Base-by-base conservation (phyloP, 2,797 vertebrate species). In the Allobates femoralis region DNA sequence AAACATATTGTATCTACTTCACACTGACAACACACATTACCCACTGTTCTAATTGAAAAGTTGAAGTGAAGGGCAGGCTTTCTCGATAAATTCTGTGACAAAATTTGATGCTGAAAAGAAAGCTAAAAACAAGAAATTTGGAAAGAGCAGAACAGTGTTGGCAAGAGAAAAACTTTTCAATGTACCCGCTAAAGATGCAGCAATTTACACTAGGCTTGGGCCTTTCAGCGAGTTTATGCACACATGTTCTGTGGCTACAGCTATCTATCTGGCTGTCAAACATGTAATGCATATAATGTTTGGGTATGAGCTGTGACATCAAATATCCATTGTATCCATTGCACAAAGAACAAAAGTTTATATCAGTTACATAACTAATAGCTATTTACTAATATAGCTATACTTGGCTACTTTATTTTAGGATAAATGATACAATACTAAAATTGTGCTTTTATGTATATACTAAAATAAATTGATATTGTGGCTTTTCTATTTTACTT, bases 1-100 rank as follows among this genome's bases (percentile, higher is more conserved):
- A 94, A 94, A 96, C 94, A 95, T 93, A 95, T 93, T 95, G 94
- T 90, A 91, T 89, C 92, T 81, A 93, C 93, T 94, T 95, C 94
- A 93, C 92, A 93, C 92, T 95, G 94, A 95, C 93, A 95, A 93
- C 92, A 93, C 89, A 90, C 91, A 95, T 95, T 95, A 95, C 92
- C 92, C 93, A 90, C 90, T 93, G 88, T 91, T 89, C 90, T 91
- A 92, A 90, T 75, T 92, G 93, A 92, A 91, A 90, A 92, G 92
- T 84, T 90, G 92, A 93, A 91, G 94, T 87, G 92, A 93, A 93
- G 90, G 93, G 91, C 91, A 91, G 88, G 90, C 88, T 89, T 92
- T 94, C 91, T 93, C 91, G 89, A 91, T 86, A 88, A 87, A 87
- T 89, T 91, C 90, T 81, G 86, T 90, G 90, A 90, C 89, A 91